Evolutionary conservation across 92 coral and sea anemone genomes (phyloP), one percentile per base, ranked within the genome.

Genomic region (Montipora capitata): DNA sequence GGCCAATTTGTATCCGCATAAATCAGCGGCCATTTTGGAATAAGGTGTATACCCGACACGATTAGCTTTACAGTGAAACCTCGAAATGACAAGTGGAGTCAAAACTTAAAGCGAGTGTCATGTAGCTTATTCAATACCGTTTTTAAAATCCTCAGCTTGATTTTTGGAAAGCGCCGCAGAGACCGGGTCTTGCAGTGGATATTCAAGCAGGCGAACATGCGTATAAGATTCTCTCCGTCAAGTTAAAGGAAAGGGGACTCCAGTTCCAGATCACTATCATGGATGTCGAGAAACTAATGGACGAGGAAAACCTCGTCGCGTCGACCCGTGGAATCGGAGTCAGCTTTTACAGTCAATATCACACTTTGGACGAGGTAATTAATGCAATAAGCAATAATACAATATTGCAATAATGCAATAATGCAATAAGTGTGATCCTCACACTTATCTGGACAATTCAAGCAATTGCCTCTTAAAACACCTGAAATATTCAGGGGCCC

Each of bases 121-220:
- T 48, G 6, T 10, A 48, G 6, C 52, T 48, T 48, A 48, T 58
- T 11, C n/a, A 9, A 11, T 49, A 35, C 3, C 0, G 14, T 42
- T 67, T 4, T 14, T 48, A 13, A 4, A 15, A 16, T 41, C 45
- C 40, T 3, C 27, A 95, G 98, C 92, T 95, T n/a, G 89, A 90
- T 56, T 95, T 95, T 83, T 95, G 98, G 98, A 95, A 95, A 68
- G 87, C 89, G 1, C 94, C 98, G 0, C 86, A 79, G 20, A 74
- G 75, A 65, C 80, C 80, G 7, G 92, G 93, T 52, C 81, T 95
- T 67, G 85, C 88, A 16, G 98, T 94, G 40, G 98, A 95, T 74
- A 88, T 95, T 40, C 96, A 93, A 79, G 91, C 93, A 62, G 77
- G 92, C 7, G 91, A 87, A 10, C 67, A 64, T 7, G 78, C 81